These are phyloP conservation scores for Protophormia terraenovae DNA, from an alignment of 2,888 invertebrate species.

Conservation along the genomic window DNA sequence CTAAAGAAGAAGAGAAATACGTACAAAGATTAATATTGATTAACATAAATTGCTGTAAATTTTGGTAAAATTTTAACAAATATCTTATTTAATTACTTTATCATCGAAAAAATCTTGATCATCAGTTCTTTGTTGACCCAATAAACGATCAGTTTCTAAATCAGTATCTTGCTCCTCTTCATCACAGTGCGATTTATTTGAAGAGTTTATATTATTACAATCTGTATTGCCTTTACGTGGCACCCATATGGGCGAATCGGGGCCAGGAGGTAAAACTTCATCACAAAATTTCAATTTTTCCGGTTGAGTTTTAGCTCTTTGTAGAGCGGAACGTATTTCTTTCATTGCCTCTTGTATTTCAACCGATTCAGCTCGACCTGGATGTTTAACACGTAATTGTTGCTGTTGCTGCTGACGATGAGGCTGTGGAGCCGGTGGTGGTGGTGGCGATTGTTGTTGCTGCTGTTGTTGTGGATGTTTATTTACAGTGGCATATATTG, in stretches of 20 bases:
- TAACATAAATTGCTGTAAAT: background rate
- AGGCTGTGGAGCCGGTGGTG: constrained; percentile 83
- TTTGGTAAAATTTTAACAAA: too few relatives aligned
- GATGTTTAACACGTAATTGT: constrained; percentile 80
- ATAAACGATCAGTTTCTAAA: constrained; percentile 96
- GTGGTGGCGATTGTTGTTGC: constrained; percentile 76
- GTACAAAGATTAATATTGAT: background rate
- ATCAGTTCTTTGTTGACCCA: constrained; percentile 96
- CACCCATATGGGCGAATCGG: constrained; percentile 80
- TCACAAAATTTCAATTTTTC: constrained; percentile 79
- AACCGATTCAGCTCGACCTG: constrained; percentile 81
- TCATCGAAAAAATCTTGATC: constrained; percentile 94
- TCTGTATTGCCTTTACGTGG: constrained; percentile 74
- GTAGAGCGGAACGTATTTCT: constrained; percentile 91
- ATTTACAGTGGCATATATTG: constrained; percentile 76
- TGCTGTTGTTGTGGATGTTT: constrained; percentile 59
- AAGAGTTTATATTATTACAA: constrained; percentile 34
- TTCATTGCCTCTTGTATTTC: constrained; percentile 86
- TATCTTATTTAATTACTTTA: too few relatives aligned
- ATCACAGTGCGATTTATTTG: constrained; percentile 79
- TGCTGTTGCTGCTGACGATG: constrained; percentile 75
- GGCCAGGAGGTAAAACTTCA: constrained; percentile 77
- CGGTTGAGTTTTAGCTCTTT: constrained; percentile 81
- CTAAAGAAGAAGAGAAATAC: constrained; percentile 62
- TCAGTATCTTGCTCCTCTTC: constrained; percentile 97